Conservation (phyloP, 2,888 invertebrate genomes). For the Melinaea menophilus region DNA sequence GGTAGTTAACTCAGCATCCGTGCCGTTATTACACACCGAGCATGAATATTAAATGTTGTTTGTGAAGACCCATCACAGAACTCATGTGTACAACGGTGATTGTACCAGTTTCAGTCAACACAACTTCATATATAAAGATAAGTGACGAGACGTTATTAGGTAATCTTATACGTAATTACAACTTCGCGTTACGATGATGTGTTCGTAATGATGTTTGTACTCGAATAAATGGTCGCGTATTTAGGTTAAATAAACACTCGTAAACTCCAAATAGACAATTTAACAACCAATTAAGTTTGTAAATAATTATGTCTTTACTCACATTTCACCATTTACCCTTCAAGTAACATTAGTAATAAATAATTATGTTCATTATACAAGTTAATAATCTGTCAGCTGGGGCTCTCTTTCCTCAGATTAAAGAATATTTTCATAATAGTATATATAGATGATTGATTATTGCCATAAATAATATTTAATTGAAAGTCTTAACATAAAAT, state of each 20-base stretch:
- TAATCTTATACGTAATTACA: constrained; percentile 22
- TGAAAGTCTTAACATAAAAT: too few relatives aligned
- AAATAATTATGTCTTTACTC: background rate
- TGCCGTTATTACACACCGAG: constrained; percentile 38
- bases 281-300: constrained; percentile 4
- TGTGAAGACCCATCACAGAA: constrained; percentile 46
- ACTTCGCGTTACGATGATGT: constrained; percentile 24
- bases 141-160: constrained; percentile 14
- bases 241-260: constrained; percentile 17
- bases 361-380: too few relatives aligned
- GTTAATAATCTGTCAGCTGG: too few relatives aligned
- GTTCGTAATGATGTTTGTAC: constrained; percentile 23
- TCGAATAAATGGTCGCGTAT: constrained; percentile 21
- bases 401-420: too few relatives aligned
- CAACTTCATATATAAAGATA: constrained; percentile 33
- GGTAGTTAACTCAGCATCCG: constrained; percentile 13
- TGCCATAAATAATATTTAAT: too few relatives aligned
- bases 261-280: constrained; percentile 5
- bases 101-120: constrained; percentile 53
- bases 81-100: constrained; percentile 56
- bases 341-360: too few relatives aligned
- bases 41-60: constrained; percentile 61
- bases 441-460: too few relatives aligned
- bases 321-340: background rate
- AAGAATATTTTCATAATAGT: too few relatives aligned